A percentile compares a stretch with the other conserved stretches of the same genome.
Conservation (phyloP, 2,888 invertebrate genomes). For the Caenorhabditis angaria region DNA sequence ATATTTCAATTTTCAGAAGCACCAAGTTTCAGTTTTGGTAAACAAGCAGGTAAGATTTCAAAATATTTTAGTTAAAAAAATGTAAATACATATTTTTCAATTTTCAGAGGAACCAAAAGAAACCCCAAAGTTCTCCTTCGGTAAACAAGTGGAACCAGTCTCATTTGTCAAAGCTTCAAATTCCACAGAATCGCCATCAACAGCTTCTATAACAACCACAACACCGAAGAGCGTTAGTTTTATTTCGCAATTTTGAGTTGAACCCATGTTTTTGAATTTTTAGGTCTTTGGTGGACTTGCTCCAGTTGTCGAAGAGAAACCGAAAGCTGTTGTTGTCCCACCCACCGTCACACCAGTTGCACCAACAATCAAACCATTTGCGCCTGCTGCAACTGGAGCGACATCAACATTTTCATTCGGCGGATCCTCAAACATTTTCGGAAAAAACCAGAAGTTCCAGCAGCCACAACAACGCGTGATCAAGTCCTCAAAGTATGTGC, state of each 20-base stretch:
- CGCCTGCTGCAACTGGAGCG: constrained; percentile 5
- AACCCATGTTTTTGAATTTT: background rate
- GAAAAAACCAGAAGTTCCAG: too few species aligned
- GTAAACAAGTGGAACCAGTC: constrained; percentile 73
- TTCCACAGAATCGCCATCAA: background rate
- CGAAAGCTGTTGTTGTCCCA: constrained; percentile 3
- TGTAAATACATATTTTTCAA: too few species aligned
- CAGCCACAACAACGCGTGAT: too few species aligned
- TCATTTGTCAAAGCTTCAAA: background rate
- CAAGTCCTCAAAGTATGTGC: constrained; percentile 76
- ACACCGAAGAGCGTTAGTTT: constrained; percentile 19
- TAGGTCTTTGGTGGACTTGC: constrained; percentile 36
- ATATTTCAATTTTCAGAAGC: background rate
- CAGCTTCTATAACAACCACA: background rate
- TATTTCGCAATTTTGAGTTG: background rate
- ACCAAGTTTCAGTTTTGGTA: background rate
- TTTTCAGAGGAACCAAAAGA: too few species aligned
- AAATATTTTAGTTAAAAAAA: too few species aligned
- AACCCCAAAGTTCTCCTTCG: background rate
- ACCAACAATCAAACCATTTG: constrained; percentile 12
- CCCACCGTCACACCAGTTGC: constrained; percentile 5
- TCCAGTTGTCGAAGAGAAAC: constrained; percentile 1
- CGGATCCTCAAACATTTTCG: constrained; percentile 8
- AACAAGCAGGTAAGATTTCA: background rate
- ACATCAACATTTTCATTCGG: background rate